These are phyloP conservation scores for Scotopteryx bipunctaria DNA, from an alignment of 2,888 invertebrate species.

Conservation along the genomic window DNA sequence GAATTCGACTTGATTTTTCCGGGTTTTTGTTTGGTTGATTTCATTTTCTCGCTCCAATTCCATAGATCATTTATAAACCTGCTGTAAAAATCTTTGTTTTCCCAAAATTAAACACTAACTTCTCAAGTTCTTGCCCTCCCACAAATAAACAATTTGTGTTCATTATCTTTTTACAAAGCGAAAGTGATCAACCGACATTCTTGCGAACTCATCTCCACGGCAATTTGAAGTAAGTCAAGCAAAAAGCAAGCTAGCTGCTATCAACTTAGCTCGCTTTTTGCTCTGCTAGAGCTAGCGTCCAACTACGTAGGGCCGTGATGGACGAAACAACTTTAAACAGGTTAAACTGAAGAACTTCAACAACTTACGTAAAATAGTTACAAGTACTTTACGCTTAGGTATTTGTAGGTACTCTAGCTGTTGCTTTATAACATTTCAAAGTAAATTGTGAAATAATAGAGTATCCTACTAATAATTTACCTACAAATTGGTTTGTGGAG, in stretches of 20 bases:
- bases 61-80: no score
- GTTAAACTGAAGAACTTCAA: conserved; percentile 19
- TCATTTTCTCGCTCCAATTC: background rate
- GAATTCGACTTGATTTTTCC: no score
- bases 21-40: no score
- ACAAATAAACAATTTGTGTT: conserved; percentile 26
- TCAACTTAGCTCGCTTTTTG: conserved; percentile 28
- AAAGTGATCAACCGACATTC: conserved; percentile 28
- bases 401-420: background rate
- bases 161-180: conserved; percentile 23
- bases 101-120: background rate
- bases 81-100: no score
- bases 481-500: no score
- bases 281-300: conserved; percentile 19
- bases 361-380: conserved; percentile 24
- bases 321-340: conserved; percentile 28
- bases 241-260: conserved; percentile 23
- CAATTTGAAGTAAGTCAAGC: conserved; percentile 25
- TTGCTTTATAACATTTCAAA: background rate
- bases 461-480: background rate
- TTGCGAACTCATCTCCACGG: conserved; percentile 27
- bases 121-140: conserved; percentile 1
- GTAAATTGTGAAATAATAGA: background rate
- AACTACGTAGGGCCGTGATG: conserved; percentile 19
- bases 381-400: conserved; percentile 3